A percentile compares a stretch with the other conserved stretches of the same genome.
Evolutionary conservation across 1,140 invertebrate genomes (phyloP).

Genomic region (Bombus polaris): DNA sequence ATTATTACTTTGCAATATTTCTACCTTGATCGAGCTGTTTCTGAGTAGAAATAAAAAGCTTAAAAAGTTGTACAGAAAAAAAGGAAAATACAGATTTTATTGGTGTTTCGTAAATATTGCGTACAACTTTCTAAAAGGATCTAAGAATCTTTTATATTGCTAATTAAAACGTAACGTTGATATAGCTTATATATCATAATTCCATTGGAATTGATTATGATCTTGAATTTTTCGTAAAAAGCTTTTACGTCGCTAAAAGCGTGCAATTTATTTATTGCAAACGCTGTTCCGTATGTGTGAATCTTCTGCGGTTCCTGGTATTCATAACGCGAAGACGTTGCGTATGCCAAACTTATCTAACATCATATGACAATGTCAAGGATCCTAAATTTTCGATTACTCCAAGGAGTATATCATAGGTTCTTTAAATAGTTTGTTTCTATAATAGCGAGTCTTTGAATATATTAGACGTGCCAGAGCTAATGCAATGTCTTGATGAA

Average conservation of each 20-base stretch:
- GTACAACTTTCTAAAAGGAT: background rate
- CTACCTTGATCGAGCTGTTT: background rate
- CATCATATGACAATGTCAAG: background rate
- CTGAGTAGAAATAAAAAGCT: no score
- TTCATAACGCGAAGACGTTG: background rate
- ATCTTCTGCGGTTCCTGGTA: background rate
- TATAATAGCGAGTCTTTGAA: background rate
- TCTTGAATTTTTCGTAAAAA: background rate
- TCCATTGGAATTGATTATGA: background rate
- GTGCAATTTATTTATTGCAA: background rate
- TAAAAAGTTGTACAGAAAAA: no score
- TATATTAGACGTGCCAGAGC: background rate
- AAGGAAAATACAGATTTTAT: background rate
- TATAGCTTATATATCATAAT: no score
- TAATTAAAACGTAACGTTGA: no score
- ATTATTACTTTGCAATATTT: background rate
- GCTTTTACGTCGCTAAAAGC: background rate
- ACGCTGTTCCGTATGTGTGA: background rate
- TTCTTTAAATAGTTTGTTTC: background rate
- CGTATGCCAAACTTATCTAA: background rate
- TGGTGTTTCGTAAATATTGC: background rate
- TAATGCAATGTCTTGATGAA: background rate
- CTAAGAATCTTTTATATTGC: background rate
- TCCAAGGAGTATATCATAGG: no score
- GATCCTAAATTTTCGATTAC: background rate